Conservation (phyloP, 2,797 vertebrate species). For the Poecilia wingei region DNA sequence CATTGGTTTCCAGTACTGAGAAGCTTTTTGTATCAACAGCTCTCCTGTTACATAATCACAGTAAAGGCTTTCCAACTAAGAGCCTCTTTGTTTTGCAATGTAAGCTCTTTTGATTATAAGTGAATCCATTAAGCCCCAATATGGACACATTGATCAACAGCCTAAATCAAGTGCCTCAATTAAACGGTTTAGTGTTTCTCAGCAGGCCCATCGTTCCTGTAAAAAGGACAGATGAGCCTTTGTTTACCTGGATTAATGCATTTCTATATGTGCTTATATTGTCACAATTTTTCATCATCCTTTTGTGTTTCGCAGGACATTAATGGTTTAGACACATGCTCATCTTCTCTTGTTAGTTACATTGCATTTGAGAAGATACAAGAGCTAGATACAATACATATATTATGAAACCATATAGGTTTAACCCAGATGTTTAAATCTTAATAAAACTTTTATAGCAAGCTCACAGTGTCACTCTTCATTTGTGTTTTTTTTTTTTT, state of each 20-base stretch:
- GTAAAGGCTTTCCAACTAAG: conserved; percentile 49
- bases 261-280: conserved; percentile 11
- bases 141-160: conserved; percentile 53
- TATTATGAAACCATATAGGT: background rate
- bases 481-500: background rate
- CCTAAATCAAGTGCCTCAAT: conserved; percentile 50
- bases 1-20: conserved; percentile 45
- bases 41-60: conserved; percentile 53
- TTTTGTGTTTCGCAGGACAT: background rate
- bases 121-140: conserved; percentile 58
- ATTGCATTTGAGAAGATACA: conserved; percentile 23
- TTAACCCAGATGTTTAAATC: background rate
- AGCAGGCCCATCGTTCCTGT: conserved; percentile 21
- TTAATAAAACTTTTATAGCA: background rate
- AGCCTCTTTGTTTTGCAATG: conserved; percentile 53
- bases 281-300: background rate
- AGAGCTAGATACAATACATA: background rate
- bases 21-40: conserved; percentile 52
- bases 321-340: conserved; percentile 10
- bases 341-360: conserved; percentile 8
- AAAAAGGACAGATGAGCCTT: conserved; percentile 30
- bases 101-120: conserved; percentile 50
- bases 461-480: background rate
- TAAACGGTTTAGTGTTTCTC: conserved; percentile 48
- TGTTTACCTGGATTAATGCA: conserved; percentile 36